phyloP scores from a whole-genome alignment of 2,113 vertebrate genomes.

The Dicrurus megarhynchus region DNA sequence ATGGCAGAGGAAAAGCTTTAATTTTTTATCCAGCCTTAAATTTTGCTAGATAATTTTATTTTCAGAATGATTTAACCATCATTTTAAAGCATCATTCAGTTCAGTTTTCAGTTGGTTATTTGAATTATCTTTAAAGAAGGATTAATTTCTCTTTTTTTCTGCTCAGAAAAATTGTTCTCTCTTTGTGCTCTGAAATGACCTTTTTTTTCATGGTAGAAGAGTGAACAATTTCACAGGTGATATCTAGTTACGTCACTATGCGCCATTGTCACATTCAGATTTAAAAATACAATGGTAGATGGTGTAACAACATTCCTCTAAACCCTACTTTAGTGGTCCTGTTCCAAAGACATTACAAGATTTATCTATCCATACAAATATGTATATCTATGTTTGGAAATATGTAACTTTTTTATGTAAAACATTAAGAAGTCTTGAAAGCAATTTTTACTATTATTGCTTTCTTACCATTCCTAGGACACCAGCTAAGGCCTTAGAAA shows the following conservation, averaged over 20 bases:
- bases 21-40: background rate
- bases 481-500: background rate
- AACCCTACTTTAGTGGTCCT: background rate
- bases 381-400: background rate
- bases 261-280: background rate
- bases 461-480: background rate
- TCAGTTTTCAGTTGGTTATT: background rate
- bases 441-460: fast-evolving
- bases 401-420: background rate
- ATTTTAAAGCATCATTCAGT: background rate
- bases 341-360: too few species aligned
- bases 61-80: background rate
- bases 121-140: background rate
- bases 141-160: background rate
- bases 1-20: background rate
- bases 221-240: background rate
- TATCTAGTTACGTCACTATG: background rate
- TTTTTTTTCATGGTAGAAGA: background rate
- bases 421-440: background rate
- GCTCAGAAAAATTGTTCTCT: fast-evolving
- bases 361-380: background rate
- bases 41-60: background rate
- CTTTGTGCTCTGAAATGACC: background rate
- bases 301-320: background rate
- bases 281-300: background rate